Base-by-base conservation (phyloP, 2,113 vertebrate species). In the Rafetus swinhoei region DNA sequence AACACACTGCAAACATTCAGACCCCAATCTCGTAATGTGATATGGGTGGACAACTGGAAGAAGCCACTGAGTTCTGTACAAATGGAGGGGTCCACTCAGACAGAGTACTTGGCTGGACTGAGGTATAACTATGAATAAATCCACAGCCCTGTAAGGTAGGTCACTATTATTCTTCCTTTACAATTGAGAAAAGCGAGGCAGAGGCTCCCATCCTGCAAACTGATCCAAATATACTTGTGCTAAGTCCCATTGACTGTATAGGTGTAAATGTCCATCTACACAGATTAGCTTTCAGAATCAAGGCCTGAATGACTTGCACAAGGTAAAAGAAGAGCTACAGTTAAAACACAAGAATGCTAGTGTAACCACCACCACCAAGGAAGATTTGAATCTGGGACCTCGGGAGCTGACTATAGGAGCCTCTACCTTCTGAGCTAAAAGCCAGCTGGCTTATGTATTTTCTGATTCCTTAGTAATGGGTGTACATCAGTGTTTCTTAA, bases 391-490 rank as follows among this genome's bases (percentile, higher is more conserved):
- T n/a, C n/a, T n/a, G n/a, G n/a, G n/a, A n/a, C n/a, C n/a, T n/a
- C n/a, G n/a, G n/a, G n/a, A n/a, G n/a, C n/a, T n/a, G n/a, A n/a
- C n/a, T n/a, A n/a, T n/a, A n/a, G n/a, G n/a, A n/a, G n/a, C n/a
- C n/a, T n/a, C n/a, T n/a, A n/a, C n/a, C n/a, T n/a, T n/a, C n/a
- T n/a, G n/a, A n/a, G n/a, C n/a, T n/a, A n/a, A n/a, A n/a, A n/a
- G n/a, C n/a, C n/a, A n/a, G n/a, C n/a, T n/a, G n/a, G n/a, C n/a
- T n/a, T n/a, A 45, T 45, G 29, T 16, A 52, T 69, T 92, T 57
- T 55, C 91, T 84, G 91, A 79, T 88, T 93, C 76, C 85, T 83
- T 79, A 85, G 29, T 56, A 89, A 59, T 25, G 85, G 81, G 59
- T 89, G 77, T 85, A 53, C 86, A 84, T 52, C 45, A 45, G 45